These are phyloP conservation scores for Lysandra coridon DNA, from an alignment of 2,888 invertebrate species.

Conservation along the genomic window DNA sequence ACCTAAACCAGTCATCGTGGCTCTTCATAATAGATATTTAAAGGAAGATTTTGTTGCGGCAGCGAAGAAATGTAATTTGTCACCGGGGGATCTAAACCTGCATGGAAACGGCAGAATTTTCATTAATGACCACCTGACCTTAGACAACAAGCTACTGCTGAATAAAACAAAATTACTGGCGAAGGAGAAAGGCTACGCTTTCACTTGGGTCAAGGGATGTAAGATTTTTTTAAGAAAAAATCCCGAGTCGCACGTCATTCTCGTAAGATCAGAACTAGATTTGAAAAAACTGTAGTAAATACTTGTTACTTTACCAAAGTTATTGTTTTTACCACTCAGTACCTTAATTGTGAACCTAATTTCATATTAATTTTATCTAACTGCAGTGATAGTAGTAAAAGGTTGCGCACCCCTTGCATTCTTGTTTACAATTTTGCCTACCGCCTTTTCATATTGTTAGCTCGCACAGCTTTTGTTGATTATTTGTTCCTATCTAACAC, in stretches of 20 bases:
- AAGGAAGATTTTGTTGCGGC: background rate
- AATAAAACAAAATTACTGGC: slow-evolving; percentile 39
- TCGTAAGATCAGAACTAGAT: too few relatives aligned
- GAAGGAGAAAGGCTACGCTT: slow-evolving; percentile 34
- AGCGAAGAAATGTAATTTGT: background rate
- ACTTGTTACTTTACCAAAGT: too few relatives aligned
- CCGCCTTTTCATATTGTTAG: too few relatives aligned
- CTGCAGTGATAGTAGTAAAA: too few relatives aligned
- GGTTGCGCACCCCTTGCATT: too few relatives aligned
- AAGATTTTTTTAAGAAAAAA: slow-evolving; percentile 35
- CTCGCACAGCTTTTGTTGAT: too few relatives aligned
- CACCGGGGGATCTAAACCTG: slow-evolving; percentile 36
- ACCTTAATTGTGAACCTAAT: too few relatives aligned
- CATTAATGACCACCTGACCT: slow-evolving; percentile 42
- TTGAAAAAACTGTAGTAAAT: too few relatives aligned
- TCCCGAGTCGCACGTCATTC: background rate
- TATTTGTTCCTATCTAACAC: too few relatives aligned
- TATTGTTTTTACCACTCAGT: too few relatives aligned
- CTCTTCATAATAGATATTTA: slow-evolving; percentile 39
- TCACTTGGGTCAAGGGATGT: slow-evolving; percentile 35
- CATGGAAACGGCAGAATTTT: slow-evolving; percentile 37
- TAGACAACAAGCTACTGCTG: slow-evolving; percentile 40
- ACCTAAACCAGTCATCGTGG: slow-evolving; percentile 35
- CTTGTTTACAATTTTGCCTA: too few relatives aligned
- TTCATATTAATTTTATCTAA: too few relatives aligned